A percentile compares a stretch with the other conserved stretches of the same genome.
Conservation (phyloP, 92 coral and sea anemone genomes). For the Hydrozoanthus gracilis region DNA sequence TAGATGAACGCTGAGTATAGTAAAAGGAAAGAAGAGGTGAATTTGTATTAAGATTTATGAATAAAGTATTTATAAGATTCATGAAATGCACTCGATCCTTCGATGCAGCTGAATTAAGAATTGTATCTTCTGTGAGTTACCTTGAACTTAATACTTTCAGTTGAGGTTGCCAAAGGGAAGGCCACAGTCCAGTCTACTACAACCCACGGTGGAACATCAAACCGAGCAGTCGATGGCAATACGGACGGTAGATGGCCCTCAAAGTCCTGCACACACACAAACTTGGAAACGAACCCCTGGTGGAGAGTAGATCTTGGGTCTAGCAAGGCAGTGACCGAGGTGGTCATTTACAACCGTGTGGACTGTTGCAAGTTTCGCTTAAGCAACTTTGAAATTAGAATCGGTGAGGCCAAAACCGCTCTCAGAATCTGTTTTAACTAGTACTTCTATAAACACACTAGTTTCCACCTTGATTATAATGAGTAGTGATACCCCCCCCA, state of each 20-base stretch:
- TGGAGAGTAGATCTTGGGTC: constrained; percentile 21
- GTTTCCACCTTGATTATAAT: too few relatives aligned
- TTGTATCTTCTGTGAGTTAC: too few relatives aligned
- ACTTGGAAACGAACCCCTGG: background rate
- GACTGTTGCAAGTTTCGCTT: constrained; percentile 2
- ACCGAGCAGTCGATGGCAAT: constrained; percentile 15
- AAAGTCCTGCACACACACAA: background rate
- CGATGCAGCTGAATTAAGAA: too few relatives aligned
- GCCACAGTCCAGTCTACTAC: constrained; percentile 1
- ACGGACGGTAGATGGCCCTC: constrained; percentile 5
- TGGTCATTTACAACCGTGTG: constrained; percentile 1
- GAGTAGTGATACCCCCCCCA: too few relatives aligned
- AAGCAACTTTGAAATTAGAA: constrained; percentile 17
- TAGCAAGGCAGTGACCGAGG: background rate
- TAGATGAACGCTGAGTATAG: too few relatives aligned
- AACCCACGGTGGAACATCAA: background rate
- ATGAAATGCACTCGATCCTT: too few relatives aligned
- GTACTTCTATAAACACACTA: too few relatives aligned
- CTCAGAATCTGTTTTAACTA: too few relatives aligned
- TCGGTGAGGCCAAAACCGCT: background rate
- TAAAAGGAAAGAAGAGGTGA: too few relatives aligned
- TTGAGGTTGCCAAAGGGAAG: background rate
- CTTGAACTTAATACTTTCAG: background rate
- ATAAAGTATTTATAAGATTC: too few relatives aligned
- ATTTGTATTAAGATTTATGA: too few relatives aligned